phyloP scores from a whole-genome alignment of 2,113 vertebrate genomes.

The Microtus montanus region DNA sequence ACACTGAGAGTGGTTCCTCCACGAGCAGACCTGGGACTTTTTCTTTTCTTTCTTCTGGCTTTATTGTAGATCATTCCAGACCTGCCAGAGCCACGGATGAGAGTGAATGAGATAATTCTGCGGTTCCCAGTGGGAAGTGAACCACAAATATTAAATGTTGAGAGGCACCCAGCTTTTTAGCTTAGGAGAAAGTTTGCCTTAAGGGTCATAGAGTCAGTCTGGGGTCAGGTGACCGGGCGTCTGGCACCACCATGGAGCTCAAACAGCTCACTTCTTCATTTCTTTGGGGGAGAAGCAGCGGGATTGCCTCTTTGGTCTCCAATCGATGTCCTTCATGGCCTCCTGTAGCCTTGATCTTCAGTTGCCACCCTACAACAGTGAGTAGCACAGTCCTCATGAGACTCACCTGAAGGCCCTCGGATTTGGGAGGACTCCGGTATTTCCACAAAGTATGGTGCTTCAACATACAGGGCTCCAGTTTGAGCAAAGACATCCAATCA shows the following conservation, averaged over 20 bases:
- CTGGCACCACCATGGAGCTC: not conserved
- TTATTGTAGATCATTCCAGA: not conserved
- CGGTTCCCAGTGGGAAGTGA: not conserved
- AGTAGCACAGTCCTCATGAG: not conserved
- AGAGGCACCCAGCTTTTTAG: accelerated
- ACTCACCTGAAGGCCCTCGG: no score
- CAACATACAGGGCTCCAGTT: accelerated
- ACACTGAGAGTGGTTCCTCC: not conserved
- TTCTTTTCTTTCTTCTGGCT: not conserved
- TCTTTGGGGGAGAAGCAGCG: not conserved
- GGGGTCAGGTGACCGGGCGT: not conserved
- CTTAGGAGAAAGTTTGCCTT: not conserved
- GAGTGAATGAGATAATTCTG: no score
- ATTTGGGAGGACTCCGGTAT: not conserved
- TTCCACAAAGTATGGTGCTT: not conserved
- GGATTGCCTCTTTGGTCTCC: not conserved
- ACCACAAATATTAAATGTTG: not conserved
- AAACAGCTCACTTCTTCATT: not conserved
- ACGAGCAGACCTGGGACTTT: not conserved
- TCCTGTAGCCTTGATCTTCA: not conserved
- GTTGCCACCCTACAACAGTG: not conserved
- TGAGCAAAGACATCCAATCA: not conserved
- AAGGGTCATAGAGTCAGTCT: not conserved
- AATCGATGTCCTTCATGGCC: not conserved
- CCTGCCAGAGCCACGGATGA: not conserved